phyloP scores from a whole-genome alignment of 35 echinoderm and acorn worm species.

The Lytechinus pictus region DNA sequence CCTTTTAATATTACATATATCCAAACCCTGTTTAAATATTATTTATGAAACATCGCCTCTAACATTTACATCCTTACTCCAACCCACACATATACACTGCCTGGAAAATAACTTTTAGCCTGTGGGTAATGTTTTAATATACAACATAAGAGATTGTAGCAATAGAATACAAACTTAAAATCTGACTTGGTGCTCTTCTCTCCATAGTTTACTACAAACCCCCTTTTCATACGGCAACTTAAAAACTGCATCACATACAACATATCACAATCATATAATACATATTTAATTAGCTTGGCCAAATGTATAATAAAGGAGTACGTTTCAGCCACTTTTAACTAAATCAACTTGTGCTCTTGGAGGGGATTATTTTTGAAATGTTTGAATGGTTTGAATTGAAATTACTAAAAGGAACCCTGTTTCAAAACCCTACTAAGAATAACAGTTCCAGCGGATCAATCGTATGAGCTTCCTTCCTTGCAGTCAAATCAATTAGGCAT shows the following conservation, averaged over 20 bases:
- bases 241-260: not conserved
- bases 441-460: no score
- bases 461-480: no score
- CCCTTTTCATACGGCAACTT: not conserved
- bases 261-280: not conserved
- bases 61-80: not conserved
- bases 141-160: not conserved
- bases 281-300: not conserved
- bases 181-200: not conserved
- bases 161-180: not conserved
- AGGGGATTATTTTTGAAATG: not conserved
- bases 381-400: no score
- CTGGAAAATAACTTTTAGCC: not conserved
- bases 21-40: conserved; percentile 11
- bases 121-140: not conserved
- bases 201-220: not conserved
- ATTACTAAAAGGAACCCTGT: no score
- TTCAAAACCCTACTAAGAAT: no score
- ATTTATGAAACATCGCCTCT: not conserved
- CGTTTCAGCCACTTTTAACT: not conserved
- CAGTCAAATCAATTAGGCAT: no score
- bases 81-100: not conserved
- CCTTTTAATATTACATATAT: not conserved
- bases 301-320: not conserved
- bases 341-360: not conserved